Base-by-base conservation (phyloP, 2,113 vertebrate genomes). In the Cochlearius cochlearius region DNA sequence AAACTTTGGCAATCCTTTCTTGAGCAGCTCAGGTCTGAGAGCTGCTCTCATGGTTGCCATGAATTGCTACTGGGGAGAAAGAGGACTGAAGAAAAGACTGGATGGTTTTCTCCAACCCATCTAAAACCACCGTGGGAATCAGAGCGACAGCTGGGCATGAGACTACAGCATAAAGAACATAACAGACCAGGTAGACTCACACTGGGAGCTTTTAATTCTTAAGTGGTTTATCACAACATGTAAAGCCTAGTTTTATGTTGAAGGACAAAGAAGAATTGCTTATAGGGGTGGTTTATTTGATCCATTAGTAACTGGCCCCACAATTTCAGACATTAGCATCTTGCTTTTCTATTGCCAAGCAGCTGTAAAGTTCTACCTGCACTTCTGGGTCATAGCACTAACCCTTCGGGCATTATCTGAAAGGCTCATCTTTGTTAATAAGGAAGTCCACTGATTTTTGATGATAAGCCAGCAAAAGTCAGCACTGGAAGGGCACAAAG, bases 41-140 rank as follows among this genome's bases (percentile, higher is more conserved):
- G 25, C n/a, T 66, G 36, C 1, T 0, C 0, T 15, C 45, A 11
- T 15, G 7, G 25, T 49, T 84, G 36, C 8, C 34, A 63, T 56
- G 39, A 77, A 47, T n/a, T 74, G 29, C 26, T 15, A 38, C 20
- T 29, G n/a, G 36, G 41, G 19, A 81, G 59, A 29, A 68, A 32
- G 17, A 94, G 29, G 41, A 67, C 34, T 34, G 26, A 85, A 71
- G 32, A 66, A 79, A 86, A 39, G 23, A 27, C 8, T 25, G 32
- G 11, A 38, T 56, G 18, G 14, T 52, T 81, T 91, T 72, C 64
- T 27, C 4, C n/a, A 34, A 5, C 62, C 20, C 34, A 41, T 20
- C 43, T 64, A 43, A 71, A 91, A 55, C 13, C 25, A 12, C 1
- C 30, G 26, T 21, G 45, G 36, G 56, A 78, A 68, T 64, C 20